Evolutionary conservation across 2,888 invertebrate species (phyloP).

Genomic region (Agonum fuliginosum): DNA sequence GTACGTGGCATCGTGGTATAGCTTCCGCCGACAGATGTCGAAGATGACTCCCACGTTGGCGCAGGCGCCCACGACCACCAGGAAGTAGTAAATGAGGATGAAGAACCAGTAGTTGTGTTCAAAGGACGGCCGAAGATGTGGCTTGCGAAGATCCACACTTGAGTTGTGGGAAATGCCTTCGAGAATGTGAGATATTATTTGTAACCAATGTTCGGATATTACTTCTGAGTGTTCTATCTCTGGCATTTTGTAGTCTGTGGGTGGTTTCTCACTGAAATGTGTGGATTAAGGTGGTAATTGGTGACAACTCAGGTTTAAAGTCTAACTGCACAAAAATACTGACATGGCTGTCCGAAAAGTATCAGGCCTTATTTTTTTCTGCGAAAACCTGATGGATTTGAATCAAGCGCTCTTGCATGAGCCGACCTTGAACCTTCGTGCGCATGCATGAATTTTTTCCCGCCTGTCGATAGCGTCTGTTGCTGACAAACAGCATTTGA

Average conservation of each 20-base stretch:
- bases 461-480: too few relatives aligned
- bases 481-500: too few relatives aligned
- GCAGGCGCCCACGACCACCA: conserved; percentile 76
- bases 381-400: too few relatives aligned
- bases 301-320: too few relatives aligned
- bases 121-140: conserved; percentile 77
- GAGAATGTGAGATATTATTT: conserved; percentile 69
- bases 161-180: conserved; percentile 70
- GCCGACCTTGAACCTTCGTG: too few relatives aligned
- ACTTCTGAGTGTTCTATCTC: conserved; percentile 35
- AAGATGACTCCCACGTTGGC: conserved; percentile 78
- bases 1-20: conserved; percentile 79
- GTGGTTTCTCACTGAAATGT: too few relatives aligned
- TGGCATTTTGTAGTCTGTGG: background rate
- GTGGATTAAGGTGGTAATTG: too few relatives aligned
- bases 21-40: conserved; percentile 74
- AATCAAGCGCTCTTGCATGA: too few relatives aligned
- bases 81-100: conserved; percentile 77
- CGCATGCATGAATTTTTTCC: too few relatives aligned
- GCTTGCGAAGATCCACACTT: conserved; percentile 75
- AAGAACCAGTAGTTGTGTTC: conserved; percentile 77
- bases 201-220: conserved; percentile 66
- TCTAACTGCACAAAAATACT: too few relatives aligned
- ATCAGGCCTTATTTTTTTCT: too few relatives aligned
- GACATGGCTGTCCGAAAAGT: too few relatives aligned